Conservation (phyloP, 2,888 invertebrate species). For the Pollenia labialis region DNA sequence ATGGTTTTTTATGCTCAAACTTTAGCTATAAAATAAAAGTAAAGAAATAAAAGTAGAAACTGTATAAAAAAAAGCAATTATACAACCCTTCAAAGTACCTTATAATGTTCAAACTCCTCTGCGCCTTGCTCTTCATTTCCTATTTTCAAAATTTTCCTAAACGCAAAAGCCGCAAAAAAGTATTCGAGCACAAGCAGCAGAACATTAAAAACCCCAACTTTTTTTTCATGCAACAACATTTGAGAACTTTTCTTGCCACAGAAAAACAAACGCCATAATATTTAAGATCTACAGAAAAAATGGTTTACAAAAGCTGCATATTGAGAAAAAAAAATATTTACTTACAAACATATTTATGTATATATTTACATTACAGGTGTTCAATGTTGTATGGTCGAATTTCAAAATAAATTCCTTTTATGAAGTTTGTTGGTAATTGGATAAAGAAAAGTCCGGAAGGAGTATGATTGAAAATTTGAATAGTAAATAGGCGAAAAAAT, state of each 20-base stretch:
- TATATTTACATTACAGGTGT: neutral
- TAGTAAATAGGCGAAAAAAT: too few species aligned
- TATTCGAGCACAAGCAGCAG: slow-evolving; percentile 13
- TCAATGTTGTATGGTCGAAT: too few species aligned
- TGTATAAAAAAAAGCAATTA: slow-evolving; percentile 45
- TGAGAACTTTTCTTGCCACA: slow-evolving; percentile 18
- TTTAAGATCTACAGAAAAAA: neutral
- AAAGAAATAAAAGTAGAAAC: slow-evolving; percentile 3
- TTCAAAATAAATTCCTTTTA: too few species aligned
- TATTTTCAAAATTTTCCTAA: neutral
- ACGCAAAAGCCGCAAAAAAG: slow-evolving; percentile 15
- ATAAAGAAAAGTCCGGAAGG: too few species aligned
- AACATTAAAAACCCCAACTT: slow-evolving; percentile 9
- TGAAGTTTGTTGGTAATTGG: too few species aligned
- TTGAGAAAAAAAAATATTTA: neutral
- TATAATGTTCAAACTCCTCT: slow-evolving; percentile 26
- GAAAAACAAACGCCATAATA: neutral
- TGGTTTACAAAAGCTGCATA: neutral
- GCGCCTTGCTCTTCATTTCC: neutral
- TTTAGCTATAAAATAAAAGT: slow-evolving; percentile 29
- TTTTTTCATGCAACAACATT: slow-evolving; percentile 32
- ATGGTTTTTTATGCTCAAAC: slow-evolving; percentile 16
- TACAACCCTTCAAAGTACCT: slow-evolving; percentile 16
- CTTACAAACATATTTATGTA: too few species aligned
- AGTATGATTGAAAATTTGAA: too few species aligned